Evolutionary conservation across 1,140 invertebrate species (phyloP).

Genomic region (Listronotus oregonensis): DNA sequence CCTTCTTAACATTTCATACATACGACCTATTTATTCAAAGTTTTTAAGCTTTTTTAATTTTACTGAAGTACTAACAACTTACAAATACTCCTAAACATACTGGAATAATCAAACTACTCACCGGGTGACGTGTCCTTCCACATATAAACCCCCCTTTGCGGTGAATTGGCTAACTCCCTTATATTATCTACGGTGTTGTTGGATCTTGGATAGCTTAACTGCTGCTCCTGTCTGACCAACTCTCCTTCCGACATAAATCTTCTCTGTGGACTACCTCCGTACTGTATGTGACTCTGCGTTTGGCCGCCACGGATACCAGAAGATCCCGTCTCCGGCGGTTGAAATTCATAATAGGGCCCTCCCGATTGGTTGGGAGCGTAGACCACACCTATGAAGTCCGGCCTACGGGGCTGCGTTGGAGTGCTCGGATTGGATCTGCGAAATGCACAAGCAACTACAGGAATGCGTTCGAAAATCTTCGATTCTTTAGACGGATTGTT

Average conservation of each 20-base stretch:
- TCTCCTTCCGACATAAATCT: slow-evolving; percentile 86
- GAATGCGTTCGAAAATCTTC: slow-evolving; percentile 34
- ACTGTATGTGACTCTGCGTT: slow-evolving; percentile 51
- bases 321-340: slow-evolving; percentile 45
- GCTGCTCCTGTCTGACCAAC: slow-evolving; percentile 70
- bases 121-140: slow-evolving; percentile 78
- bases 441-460: slow-evolving; percentile 52
- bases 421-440: slow-evolving; percentile 86
- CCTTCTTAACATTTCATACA: too few species aligned
- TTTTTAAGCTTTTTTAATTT: too few species aligned
- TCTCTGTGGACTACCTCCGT: slow-evolving; percentile 72
- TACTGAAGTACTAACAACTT: too few species aligned
- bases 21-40: too few species aligned
- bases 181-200: slow-evolving; percentile 70
- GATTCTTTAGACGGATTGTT: neutral
- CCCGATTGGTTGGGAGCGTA: slow-evolving; percentile 54
- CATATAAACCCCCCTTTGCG: slow-evolving; percentile 80
- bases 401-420: slow-evolving; percentile 81
- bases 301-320: slow-evolving; percentile 49
- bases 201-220: slow-evolving; percentile 61
- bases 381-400: slow-evolving; percentile 81
- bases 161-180: slow-evolving; percentile 79
- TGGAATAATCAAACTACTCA: slow-evolving; percentile 8
- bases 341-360: slow-evolving; percentile 53
- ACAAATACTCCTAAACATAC: too few species aligned